A percentile compares a stretch with the other conserved stretches of the same genome.
These are phyloP conservation scores for Elephas maximus DNA, from an alignment of 2,113 vertebrate genomes.

Conservation along the genomic window DNA sequence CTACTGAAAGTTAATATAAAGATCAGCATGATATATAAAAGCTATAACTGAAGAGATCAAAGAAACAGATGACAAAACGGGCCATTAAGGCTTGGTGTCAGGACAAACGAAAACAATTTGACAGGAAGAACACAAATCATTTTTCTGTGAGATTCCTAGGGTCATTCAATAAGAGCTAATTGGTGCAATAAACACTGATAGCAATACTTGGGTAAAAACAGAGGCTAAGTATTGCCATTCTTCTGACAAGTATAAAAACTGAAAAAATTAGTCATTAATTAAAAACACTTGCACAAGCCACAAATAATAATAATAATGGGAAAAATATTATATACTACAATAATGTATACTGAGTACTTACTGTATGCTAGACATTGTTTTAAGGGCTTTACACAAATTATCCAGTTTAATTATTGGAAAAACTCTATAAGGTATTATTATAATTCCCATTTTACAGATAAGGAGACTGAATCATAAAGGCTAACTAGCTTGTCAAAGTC, in stretches of 20 bases:
- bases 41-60: slow-evolving; percentile 44
- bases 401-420: slow-evolving; percentile 48
- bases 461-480: slow-evolving; percentile 23
- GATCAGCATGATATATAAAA: slow-evolving; percentile 46
- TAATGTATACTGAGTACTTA: neutral
- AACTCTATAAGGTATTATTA: slow-evolving; percentile 12
- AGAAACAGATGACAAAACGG: slow-evolving; percentile 8
- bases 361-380: slow-evolving; percentile 5
- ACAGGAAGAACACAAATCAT: slow-evolving; percentile 35
- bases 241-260: slow-evolving; percentile 43
- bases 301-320: neutral
- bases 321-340: slow-evolving; percentile 13
- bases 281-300: neutral
- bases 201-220: neutral
- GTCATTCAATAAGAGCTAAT: slow-evolving; percentile 20
- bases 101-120: slow-evolving; percentile 15
- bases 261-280: neutral
- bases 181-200: neutral
- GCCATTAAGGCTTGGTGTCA: neutral
- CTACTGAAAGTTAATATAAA: slow-evolving; percentile 25
- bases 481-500: neutral
- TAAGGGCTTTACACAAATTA: slow-evolving; percentile 45
- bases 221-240: slow-evolving; percentile 29
- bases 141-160: slow-evolving; percentile 9
- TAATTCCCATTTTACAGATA: slow-evolving; percentile 20